phyloP scores from a whole-genome alignment of 2,113 vertebrate genomes.

The Macrotus californicus region DNA sequence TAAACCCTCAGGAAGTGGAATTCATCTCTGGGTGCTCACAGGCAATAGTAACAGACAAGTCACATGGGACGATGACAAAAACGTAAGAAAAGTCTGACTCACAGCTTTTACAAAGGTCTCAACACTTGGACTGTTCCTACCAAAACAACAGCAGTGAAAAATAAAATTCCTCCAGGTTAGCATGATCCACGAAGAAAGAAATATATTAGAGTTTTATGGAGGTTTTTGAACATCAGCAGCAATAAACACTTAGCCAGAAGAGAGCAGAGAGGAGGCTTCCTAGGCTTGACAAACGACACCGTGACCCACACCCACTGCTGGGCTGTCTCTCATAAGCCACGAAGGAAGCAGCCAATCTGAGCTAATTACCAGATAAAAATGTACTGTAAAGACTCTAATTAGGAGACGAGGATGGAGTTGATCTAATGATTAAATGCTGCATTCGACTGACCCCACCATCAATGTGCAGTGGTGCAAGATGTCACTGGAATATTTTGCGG shows the following conservation, averaged over 20 bases:
- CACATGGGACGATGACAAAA: constrained; percentile 59
- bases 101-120: constrained; percentile 60
- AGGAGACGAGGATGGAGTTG: constrained; percentile 92
- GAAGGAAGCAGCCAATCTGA: constrained; percentile 94
- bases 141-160: constrained; percentile 22
- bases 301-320: constrained; percentile 90
- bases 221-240: constrained; percentile 67
- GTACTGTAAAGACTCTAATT: constrained; percentile 97
- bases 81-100: constrained; percentile 57
- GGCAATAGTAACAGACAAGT: constrained; percentile 15
- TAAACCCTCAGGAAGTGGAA: constrained; percentile 42
- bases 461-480: constrained; percentile 82
- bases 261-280: constrained; percentile 74
- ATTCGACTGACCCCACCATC: constrained; percentile 91
- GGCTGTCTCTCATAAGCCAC: constrained; percentile 90
- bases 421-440: constrained; percentile 93
- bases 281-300: constrained; percentile 88
- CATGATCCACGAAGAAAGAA: constrained; percentile 48
- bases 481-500: constrained; percentile 85
- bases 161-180: constrained; percentile 62
- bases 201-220: constrained; percentile 62
- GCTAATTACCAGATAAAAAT: constrained; percentile 98
- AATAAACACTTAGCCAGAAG: constrained; percentile 73
- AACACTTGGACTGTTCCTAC: constrained; percentile 70
- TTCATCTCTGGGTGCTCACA: constrained; percentile 46